Conservation (phyloP, 1,140 invertebrate species). For the Neomicropteryx cornuta region DNA sequence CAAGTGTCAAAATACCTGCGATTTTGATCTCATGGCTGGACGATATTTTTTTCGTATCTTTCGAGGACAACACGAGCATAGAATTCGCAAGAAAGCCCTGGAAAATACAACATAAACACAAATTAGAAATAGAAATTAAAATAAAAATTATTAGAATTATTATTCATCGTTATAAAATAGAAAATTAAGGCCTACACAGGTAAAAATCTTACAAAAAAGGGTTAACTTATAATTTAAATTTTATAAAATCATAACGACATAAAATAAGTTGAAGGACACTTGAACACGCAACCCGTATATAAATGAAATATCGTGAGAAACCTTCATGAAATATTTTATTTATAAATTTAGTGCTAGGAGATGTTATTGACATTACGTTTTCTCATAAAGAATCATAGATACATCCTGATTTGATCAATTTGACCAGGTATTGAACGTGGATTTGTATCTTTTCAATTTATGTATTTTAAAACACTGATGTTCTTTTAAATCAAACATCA, state of each 20-base stretch:
- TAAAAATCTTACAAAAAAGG: not conserved
- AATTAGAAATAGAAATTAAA: conserved; percentile 7
- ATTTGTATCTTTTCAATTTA: too few species aligned
- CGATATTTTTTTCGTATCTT: conserved; percentile 65
- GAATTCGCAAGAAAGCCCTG: conserved; percentile 71
- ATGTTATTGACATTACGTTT: too few species aligned
- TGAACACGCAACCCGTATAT: too few species aligned
- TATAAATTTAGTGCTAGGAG: too few species aligned
- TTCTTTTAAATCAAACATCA: too few species aligned
- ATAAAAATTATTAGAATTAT: conserved; percentile 1
- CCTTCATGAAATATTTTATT: too few species aligned
- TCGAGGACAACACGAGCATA: conserved; percentile 70
- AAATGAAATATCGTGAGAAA: too few species aligned
- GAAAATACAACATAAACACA: conserved; percentile 26
- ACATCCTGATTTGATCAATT: too few species aligned
- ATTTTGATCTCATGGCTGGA: conserved; percentile 67
- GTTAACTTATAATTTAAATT: not conserved
- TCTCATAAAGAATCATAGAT: too few species aligned
- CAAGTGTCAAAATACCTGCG: conserved; percentile 50
- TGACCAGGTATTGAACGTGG: too few species aligned
- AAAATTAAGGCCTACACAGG: not conserved
- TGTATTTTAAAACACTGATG: too few species aligned
- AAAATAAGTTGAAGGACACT: not conserved
- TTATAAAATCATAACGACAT: not conserved
- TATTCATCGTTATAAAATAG: conserved; percentile 1